Base-by-base conservation (phyloP, 2,797 vertebrate species). In the Acomys russatus region DNA sequence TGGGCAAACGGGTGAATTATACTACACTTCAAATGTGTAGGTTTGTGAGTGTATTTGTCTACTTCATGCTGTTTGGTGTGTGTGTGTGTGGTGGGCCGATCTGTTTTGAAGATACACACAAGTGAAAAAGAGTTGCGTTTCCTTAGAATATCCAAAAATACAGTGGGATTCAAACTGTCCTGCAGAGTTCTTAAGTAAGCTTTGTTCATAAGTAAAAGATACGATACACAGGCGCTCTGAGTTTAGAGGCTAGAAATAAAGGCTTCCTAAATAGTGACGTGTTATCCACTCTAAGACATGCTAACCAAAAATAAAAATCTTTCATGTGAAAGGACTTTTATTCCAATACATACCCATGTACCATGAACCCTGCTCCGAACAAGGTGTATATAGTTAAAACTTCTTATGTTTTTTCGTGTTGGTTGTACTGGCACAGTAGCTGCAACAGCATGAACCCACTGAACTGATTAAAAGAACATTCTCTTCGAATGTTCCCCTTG, bases 261-360 rank as follows among this genome's bases (percentile, higher is more conserved):
- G 18, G 87, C 56, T 87, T 91, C 78, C 87, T 93, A 64, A 38
- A 93, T 68, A 82, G 28, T 5, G 56, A 86, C 30, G 54, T 78
- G 76, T 90, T 91, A 56, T 77, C 35, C 71, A 88, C 78, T 78
- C 20, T 28, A 51, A 91, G 83, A 84, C 49, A 38, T 71, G 30
- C 20, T 82, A 59, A 74, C 80, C 56, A 94, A 77, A 22, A 87
- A 95, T 20, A 3, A 28, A 56, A 77, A 49, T 33, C 30, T 30
- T 49, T 30, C 78, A 30, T 2, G 4, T 38, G 70, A 93, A 94
- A 84, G n/a, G 20, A 59, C 28, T 76, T 89, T 93, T 30, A 22
- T 87, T 83, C 22, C 33, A 61, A 23, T 9, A 44, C 20, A 54
- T 11, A n/a, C 18, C 6, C 11, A 3, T 2, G 1, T 25, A 25